phyloP scores from a whole-genome alignment of 2,888 invertebrate species.

The Thyatira batis region DNA sequence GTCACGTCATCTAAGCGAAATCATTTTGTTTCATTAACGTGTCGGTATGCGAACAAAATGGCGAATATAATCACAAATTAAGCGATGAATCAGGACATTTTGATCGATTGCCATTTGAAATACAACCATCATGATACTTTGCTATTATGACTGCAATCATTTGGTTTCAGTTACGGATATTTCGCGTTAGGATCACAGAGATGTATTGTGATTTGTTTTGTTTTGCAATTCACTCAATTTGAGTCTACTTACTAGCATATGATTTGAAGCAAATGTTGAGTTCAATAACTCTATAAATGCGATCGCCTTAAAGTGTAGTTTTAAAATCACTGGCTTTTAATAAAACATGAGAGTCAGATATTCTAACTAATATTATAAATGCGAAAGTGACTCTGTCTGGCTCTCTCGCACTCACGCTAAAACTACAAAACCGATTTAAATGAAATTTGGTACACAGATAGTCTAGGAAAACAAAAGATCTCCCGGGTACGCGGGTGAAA shows the following conservation, averaged over 20 bases:
- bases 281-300: neutral
- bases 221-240: too few species aligned
- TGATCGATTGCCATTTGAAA: conserved; percentile 15
- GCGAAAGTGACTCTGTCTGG: too few species aligned
- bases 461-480: too few species aligned
- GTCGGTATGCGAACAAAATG: conserved; percentile 18
- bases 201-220: conserved; percentile 17
- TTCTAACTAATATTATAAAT: too few species aligned
- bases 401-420: too few species aligned
- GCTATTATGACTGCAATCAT: conserved; percentile 27
- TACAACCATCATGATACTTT: conserved; percentile 23
- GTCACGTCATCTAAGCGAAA: conserved; percentile 3
- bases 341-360: too few species aligned
- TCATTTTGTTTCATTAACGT: conserved; percentile 31
- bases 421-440: too few species aligned
- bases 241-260: conserved; percentile 3
- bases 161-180: conserved; percentile 16
- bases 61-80: conserved; percentile 18
- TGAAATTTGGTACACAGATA: too few species aligned
- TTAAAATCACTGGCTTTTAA: too few species aligned
- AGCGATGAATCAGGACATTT: conserved; percentile 19
- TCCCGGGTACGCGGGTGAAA: too few species aligned
- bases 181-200: conserved; percentile 13
- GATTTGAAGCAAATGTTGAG: neutral
- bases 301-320: too few species aligned